These are phyloP conservation scores for Pardalotus punctatus DNA, from an alignment of 2,113 vertebrate genomes.

Conservation along the genomic window DNA sequence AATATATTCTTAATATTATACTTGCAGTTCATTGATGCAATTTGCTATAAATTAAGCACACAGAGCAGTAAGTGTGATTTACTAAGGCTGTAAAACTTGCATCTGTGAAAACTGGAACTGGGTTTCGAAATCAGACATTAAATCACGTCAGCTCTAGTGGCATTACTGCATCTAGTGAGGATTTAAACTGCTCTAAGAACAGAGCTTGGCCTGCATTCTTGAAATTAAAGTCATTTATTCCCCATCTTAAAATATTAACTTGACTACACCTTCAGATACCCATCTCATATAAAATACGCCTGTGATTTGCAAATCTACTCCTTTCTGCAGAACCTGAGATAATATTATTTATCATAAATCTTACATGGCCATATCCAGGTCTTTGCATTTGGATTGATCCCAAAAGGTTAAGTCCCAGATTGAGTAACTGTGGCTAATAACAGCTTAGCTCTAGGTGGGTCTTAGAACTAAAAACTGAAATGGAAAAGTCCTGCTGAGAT, in stretches of 20 bases:
- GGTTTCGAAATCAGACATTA: not conserved
- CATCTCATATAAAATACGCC: not conserved
- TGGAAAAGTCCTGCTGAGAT: not conserved
- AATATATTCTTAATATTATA: not conserved
- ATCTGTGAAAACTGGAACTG: not conserved
- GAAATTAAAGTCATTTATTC: not conserved
- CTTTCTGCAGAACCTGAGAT: not conserved
- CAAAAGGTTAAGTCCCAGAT: not conserved
- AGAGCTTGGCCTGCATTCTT: not conserved
- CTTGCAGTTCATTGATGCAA: not conserved
- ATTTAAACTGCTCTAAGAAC: not conserved
- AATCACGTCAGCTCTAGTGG: not conserved
- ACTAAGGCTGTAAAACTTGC: not conserved
- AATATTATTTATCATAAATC: not conserved
- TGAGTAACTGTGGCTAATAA: not conserved
- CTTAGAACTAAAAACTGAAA: not conserved
- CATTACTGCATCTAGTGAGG: not conserved
- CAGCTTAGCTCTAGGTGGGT: not conserved
- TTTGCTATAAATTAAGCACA: constrained; percentile 12
- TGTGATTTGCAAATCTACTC: not conserved
- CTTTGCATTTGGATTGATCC: not conserved
- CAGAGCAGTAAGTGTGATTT: not conserved
- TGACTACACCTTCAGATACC: not conserved
- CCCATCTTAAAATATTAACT: constrained; percentile 6
- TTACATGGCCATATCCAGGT: not conserved